These are phyloP conservation scores for Chymomyza costata DNA, from an alignment of 1,140 invertebrate species.

Conservation along the genomic window DNA sequence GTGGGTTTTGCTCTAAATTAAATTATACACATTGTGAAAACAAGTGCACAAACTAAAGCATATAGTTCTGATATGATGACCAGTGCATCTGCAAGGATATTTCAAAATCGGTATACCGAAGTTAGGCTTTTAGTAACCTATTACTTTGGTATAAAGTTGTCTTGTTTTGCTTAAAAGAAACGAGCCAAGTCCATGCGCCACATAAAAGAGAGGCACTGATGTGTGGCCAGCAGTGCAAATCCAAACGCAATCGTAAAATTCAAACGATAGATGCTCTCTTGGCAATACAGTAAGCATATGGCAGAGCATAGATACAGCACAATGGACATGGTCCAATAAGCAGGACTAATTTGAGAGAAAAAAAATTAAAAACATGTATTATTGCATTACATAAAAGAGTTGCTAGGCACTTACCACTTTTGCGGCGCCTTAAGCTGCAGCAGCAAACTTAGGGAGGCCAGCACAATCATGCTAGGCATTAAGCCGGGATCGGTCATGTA, in stretches of 20 bases:
- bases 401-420: slow-evolving; percentile 56
- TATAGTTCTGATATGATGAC: too few species aligned
- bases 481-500: slow-evolving; percentile 59
- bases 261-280: slow-evolving; percentile 77
- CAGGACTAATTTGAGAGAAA: slow-evolving; percentile 70
- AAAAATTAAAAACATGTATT: neutral
- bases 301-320: slow-evolving; percentile 77
- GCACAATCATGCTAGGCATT: slow-evolving; percentile 32
- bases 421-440: slow-evolving; percentile 59
- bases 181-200: slow-evolving; percentile 19
- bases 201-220: slow-evolving; percentile 75
- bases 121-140: too few species aligned
- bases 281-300: slow-evolving; percentile 77
- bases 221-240: slow-evolving; percentile 77
- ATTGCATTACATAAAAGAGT: neutral
- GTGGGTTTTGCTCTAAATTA: too few species aligned
- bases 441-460: slow-evolving; percentile 47
- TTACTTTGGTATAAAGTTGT: too few species aligned
- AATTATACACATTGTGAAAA: too few species aligned
- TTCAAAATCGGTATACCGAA: too few species aligned
- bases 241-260: slow-evolving; percentile 77
- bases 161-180: too few species aligned
- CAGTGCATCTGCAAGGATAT: too few species aligned
- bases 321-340: slow-evolving; percentile 75
- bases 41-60: too few species aligned